phyloP scores from a whole-genome alignment of 2,888 invertebrate species.

The Priocnemis perturbator region DNA sequence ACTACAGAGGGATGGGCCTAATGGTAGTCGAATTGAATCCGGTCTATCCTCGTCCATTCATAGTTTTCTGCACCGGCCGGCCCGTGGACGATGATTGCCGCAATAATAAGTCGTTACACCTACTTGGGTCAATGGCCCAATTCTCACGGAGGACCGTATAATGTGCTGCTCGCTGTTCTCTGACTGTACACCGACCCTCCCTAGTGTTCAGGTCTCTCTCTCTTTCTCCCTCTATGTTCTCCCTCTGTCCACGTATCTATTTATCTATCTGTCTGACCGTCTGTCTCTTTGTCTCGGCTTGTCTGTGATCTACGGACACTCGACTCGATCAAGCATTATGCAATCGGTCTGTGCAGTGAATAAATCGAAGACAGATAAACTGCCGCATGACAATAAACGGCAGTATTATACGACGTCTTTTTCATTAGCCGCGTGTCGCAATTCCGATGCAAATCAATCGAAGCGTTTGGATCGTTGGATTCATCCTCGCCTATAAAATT shows the following conservation, averaged over 20 bases:
- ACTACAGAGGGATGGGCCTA: slow-evolving; percentile 37
- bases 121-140: slow-evolving; percentile 54
- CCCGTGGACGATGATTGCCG: slow-evolving; percentile 5
- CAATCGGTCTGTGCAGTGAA: slow-evolving; percentile 34
- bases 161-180: slow-evolving; percentile 10
- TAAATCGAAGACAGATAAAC: slow-evolving; percentile 4
- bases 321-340: slow-evolving; percentile 39
- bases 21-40: slow-evolving; percentile 43
- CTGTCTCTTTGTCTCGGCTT: slow-evolving; percentile 1
- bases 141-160: slow-evolving; percentile 43
- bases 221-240: not conserved
- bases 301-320: slow-evolving; percentile 15
- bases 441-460: too few species aligned
- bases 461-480: too few species aligned
- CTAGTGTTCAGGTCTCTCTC: not conserved
- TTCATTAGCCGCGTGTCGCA: too few species aligned
- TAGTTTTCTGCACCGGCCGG: not conserved
- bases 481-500: too few species aligned
- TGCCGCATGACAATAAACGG: too few species aligned
- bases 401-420: too few species aligned
- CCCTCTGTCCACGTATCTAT: not conserved
- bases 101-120: slow-evolving; percentile 48
- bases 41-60: slow-evolving; percentile 33
- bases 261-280: slow-evolving; percentile 1
- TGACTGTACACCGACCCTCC: too few species aligned